Evolutionary conservation across 2,113 vertebrate species (phyloP), one percentile per base, ranked within the genome.

Genomic region (Phocoena sinus): DNA sequence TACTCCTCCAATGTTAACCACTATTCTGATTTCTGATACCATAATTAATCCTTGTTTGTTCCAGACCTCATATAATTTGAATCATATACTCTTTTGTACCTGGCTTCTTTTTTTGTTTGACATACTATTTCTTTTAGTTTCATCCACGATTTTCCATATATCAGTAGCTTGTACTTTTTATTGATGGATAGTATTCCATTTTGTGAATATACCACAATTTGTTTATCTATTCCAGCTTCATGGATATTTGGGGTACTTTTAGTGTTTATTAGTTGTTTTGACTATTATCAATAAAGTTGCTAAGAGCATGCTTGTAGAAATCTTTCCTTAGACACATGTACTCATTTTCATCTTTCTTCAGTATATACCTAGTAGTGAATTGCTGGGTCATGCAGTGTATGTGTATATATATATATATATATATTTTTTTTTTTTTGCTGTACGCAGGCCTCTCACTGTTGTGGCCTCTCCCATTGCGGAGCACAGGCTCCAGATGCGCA

Each of bases 331-430:
- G 2, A 87, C 31, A 50, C 12, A 41, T 71, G 33, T 18, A 63
- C 23, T 96, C 8, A 31, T 91, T 94, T 94, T 76, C 23, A 41
- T 88, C 60, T 96, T 76, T 81, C 53, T 91, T 90, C 60, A 83
- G 15, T 68, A 62, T 87, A 47, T 47, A 41, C 41, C 41, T 41
- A 41, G 1, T 41, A 41, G 41, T 41, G 41, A 41, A 41, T 81
- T 81, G 36, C 15, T 86, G 33, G 14, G 14, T 77, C 53, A 62
- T 70, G 5, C n/a, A 83, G 38, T 41, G 41, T 41, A 1, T 41
- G 0, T 44, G 8, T 44, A 44, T 44, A 44, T 44, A 44, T 44
- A 44, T 44, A 44, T 44, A 44, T 44, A 44, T 44, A 44, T 41
- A 41, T 41, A 6, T 41, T 41, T 41, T 41, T 41, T 41, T 6